Evolutionary conservation across 2,888 invertebrate species (phyloP).

Genomic region (Colostygia pectinataria): DNA sequence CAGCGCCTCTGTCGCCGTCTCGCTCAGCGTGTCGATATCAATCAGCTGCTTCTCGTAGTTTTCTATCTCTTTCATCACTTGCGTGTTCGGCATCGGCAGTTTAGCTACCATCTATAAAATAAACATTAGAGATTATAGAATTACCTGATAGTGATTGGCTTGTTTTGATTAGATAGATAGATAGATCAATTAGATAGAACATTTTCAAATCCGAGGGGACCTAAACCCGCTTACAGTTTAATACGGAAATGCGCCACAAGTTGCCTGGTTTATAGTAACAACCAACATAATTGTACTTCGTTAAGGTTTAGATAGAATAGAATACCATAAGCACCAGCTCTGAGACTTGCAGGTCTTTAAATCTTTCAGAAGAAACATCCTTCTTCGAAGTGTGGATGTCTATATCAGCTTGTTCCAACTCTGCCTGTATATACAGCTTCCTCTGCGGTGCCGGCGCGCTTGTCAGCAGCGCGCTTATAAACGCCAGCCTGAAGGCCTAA

Average conservation of each 20-base stretch:
- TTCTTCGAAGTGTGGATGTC: constrained; percentile 85
- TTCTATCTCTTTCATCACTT: constrained; percentile 86
- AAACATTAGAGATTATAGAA: constrained; percentile 1
- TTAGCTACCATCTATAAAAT: constrained; percentile 84
- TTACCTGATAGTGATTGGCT: no score
- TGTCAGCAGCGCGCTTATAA: constrained; percentile 92
- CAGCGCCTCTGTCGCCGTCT: constrained; percentile 87
- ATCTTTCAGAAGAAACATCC: no score
- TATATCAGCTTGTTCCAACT: constrained; percentile 91
- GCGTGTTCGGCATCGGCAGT: constrained; percentile 85
- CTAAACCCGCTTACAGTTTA: no score
- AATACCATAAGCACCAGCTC: no score
- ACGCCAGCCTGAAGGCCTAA: constrained; percentile 90
- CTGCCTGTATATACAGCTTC: constrained; percentile 92
- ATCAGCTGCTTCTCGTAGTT: constrained; percentile 90
- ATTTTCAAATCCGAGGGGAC: no score
- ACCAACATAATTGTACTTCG: no score
- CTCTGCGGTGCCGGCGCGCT: constrained; percentile 90
- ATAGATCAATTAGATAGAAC: no score
- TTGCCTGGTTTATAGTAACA: no score
- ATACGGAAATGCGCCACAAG: no score
- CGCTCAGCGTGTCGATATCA: constrained; percentile 89
- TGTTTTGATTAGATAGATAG: no score
- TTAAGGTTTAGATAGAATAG: no score
- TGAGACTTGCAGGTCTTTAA: no score